Conservation (phyloP, 2,797 vertebrate genomes). For the Tangara arthus region DNA sequence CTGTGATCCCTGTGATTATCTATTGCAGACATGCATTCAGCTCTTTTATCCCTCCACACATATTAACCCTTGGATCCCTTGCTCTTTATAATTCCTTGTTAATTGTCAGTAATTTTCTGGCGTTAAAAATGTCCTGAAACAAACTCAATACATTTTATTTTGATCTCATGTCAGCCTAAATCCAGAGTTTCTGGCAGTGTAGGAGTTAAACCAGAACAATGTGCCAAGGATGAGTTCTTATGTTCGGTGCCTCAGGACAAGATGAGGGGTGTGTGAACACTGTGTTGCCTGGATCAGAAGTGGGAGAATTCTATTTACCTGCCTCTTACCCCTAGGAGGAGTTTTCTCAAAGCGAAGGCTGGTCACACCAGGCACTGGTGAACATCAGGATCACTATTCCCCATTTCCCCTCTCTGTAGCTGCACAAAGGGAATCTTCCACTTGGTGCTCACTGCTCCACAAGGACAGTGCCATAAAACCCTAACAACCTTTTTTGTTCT, state of each 20-base stretch:
- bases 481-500: neutral
- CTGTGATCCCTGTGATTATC: neutral
- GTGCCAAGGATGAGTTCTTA: neutral
- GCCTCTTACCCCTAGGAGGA: neutral
- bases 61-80: neutral
- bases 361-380: neutral
- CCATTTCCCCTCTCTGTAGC: neutral
- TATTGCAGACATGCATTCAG: neutral
- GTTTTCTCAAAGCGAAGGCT: neutral
- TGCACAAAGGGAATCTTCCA: neutral
- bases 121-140: neutral
- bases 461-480: neutral
- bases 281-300: neutral
- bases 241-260: neutral
- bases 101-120: neutral
- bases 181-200: neutral
- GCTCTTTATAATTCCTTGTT: neutral
- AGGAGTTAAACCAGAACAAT: neutral
- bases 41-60: neutral
- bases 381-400: neutral
- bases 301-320: neutral
- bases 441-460: accelerated
- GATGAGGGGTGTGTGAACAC: neutral
- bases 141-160: neutral
- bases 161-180: neutral